Evolutionary conservation across 2,113 vertebrate species (phyloP), one percentile per base, ranked within the genome.

Genomic region (Misgurnus mizolepis): DNA sequence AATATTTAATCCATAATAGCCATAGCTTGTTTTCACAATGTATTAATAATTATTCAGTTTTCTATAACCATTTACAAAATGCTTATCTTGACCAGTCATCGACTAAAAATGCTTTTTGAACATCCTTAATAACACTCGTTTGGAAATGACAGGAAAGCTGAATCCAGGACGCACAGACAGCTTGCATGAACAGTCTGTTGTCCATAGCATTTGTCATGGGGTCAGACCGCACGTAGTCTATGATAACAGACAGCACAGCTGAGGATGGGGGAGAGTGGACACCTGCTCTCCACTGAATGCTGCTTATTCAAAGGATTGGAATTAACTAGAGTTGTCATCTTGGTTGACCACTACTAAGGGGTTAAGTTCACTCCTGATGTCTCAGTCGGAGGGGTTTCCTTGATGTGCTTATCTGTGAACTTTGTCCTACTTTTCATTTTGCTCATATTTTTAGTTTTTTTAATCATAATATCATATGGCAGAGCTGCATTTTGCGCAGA

Each of bases 291-390:
- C 78, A 12, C n/a, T 71, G 50, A 60, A 58, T 60, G 43, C 50
- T 66, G 17, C 75, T 82, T 79, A 12, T 67, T 80, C 47, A 49
- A 65, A 56, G 67, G 60, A 58, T 85, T 64, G 27, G 75, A 76
- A 70, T 71, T 86, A 84, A 88, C 78, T 56, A 70, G 41, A 75
- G 60, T 83, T 69, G 80, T 61, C 81, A 80, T 40, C 65, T 72
- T 12, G 62, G 80, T 69, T 69, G 60, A 60, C 60, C 27, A 65
- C 60, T 75, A 80, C 67, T 65, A 79, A 62, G 77, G 55, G 69
- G 64, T 84, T 45, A 45, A 78, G 73, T 18, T 12, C 39, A 47
- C 67, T 62, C 62, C 61, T 56, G 47, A 76, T 66, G 34, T 65
- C 74, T 6, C 17, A 55, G 15, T 27, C 60, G 34, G 55, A 7